Conservation (phyloP, 2,888 invertebrate species). For the Drosophila mulleri region DNA sequence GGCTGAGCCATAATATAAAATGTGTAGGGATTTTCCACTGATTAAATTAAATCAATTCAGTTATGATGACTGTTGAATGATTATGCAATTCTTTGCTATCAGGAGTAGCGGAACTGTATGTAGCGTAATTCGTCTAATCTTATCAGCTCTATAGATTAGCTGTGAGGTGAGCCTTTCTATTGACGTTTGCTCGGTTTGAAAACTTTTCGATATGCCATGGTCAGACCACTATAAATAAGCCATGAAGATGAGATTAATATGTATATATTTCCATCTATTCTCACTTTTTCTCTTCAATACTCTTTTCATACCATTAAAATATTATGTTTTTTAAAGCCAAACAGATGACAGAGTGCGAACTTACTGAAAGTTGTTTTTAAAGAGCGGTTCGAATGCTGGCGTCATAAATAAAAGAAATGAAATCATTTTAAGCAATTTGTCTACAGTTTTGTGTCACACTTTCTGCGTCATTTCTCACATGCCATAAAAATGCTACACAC, state of each 20-base stretch:
- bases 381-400: constrained; percentile 29
- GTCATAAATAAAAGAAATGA: constrained; percentile 79
- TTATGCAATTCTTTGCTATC: constrained; percentile 15
- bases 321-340: not conserved
- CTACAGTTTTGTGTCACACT: constrained; percentile 82
- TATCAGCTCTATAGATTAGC: constrained; percentile 16
- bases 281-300: too few relatives aligned
- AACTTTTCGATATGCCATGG: too few relatives aligned
- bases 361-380: constrained; percentile 22
- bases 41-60: not conserved
- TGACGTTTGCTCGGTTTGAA: too few relatives aligned
- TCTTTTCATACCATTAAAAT: not conserved
- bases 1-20: too few relatives aligned
- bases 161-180: not conserved
- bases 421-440: constrained; percentile 80
- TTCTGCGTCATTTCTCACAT: constrained; percentile 80
- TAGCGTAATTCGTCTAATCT: not conserved
- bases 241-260: too few relatives aligned
- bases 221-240: too few relatives aligned
- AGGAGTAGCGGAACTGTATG: not conserved
- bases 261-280: too few relatives aligned
- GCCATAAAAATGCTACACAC: constrained; percentile 68
- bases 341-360: constrained; percentile 7
- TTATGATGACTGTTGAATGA: too few relatives aligned
- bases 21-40: not conserved